phyloP scores from a whole-genome alignment of 1,140 invertebrate species.

The Limonius californicus region DNA sequence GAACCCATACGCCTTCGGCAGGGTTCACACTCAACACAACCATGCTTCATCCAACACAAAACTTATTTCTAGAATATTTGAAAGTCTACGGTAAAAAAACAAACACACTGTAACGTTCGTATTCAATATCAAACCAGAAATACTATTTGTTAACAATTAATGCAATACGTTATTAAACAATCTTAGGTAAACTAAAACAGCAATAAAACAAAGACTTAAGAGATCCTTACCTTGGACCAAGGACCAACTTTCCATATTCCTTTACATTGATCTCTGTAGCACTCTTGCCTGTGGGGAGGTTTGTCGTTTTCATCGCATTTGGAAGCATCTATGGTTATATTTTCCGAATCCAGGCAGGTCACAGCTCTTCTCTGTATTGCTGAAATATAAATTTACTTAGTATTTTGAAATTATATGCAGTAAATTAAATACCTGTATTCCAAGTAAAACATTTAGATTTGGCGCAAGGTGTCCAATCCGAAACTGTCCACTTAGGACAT shows the following conservation, averaged over 20 bases:
- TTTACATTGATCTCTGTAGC: constrained; percentile 74
- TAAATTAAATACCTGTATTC: constrained; percentile 64
- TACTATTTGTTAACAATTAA: no score
- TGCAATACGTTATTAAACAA: not conserved
- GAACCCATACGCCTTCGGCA: no score
- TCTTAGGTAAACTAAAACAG: not conserved
- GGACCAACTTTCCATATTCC: constrained; percentile 80
- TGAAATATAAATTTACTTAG: no score
- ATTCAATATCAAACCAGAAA: not conserved
- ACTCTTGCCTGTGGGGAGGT: constrained; percentile 70
- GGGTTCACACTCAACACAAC: no score
- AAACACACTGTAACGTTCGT: not conserved
- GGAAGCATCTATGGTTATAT: constrained; percentile 53
- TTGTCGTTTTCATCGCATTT: constrained; percentile 64
- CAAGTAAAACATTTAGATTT: constrained; percentile 70
- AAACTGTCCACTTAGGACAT: constrained; percentile 69
- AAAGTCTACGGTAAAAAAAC: not conserved
- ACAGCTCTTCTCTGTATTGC: constrained; percentile 74
- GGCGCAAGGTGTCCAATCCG: constrained; percentile 68
- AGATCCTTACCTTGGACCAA: constrained; percentile 75
- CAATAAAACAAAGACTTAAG: not conserved
- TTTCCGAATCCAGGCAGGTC: constrained; percentile 63
- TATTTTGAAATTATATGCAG: no score
- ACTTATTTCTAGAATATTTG: no score
- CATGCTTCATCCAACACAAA: no score